Evolutionary conservation across 2,888 invertebrate species (phyloP).

Genomic region (Drosophila setosimentum): DNA sequence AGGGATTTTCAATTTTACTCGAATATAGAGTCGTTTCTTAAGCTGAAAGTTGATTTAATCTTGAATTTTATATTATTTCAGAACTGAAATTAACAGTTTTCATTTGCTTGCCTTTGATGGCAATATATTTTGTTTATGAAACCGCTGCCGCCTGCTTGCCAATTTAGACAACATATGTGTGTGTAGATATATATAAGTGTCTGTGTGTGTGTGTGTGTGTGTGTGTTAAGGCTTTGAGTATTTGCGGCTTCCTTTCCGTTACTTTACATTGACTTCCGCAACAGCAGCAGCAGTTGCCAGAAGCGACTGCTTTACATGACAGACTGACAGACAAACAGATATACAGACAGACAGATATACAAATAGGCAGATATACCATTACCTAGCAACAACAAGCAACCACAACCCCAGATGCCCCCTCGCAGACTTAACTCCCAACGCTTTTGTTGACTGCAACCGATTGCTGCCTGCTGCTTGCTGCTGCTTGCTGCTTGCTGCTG

Average conservation of each 20-base stretch:
- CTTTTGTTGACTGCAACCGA: slow-evolving; percentile 3
- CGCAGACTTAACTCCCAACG: not conserved
- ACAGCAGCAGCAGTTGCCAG: slow-evolving; percentile 38
- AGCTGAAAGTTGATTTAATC: not conserved
- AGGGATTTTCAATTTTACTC: not conserved
- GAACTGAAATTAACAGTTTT: not conserved
- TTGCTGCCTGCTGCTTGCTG: slow-evolving; percentile 18
- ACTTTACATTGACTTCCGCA: slow-evolving; percentile 72
- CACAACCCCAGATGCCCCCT: not conserved
- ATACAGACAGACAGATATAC: not conserved
- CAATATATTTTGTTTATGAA: slow-evolving; percentile 3
- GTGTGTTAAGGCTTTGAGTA: slow-evolving; percentile 28
- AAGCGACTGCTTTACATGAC: slow-evolving; percentile 27
- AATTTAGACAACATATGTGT: slow-evolving; percentile 15
- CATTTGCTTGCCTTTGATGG: not conserved
- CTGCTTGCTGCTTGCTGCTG: slow-evolving; percentile 23
- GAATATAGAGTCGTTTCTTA: not conserved
- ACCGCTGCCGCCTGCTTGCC: slow-evolving; percentile 34
- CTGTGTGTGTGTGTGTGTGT: slow-evolving; percentile 17
- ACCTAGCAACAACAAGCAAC: not conserved
- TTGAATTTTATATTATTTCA: not conserved
- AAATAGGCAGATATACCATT: slow-evolving; percentile 6
- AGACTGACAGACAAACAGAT: slow-evolving; percentile 17
- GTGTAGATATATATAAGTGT: not conserved
- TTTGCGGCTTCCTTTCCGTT: slow-evolving; percentile 66